These are phyloP conservation scores for Pachycephus smyrnensis DNA, from an alignment of 2,888 invertebrate species.

Conservation along the genomic window DNA sequence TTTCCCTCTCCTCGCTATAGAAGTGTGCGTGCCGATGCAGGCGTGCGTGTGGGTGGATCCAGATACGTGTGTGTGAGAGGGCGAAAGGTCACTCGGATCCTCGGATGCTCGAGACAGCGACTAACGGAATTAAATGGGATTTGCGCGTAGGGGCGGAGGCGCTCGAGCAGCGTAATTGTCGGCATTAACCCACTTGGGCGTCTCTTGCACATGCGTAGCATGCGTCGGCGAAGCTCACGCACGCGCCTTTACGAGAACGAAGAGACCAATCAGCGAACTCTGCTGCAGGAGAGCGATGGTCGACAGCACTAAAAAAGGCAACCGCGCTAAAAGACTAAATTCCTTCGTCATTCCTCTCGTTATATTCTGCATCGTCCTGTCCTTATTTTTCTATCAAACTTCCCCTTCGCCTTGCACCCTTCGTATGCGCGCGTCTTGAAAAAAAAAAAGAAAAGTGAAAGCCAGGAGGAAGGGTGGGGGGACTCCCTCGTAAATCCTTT, in stretches of 20 bases:
- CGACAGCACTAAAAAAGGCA: neutral
- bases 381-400: no score
- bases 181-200: slow-evolving; percentile 59
- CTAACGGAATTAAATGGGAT: slow-evolving; percentile 46
- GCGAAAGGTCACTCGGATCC: no score
- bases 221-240: slow-evolving; percentile 38
- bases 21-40: no score
- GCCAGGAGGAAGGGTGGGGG: neutral
- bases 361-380: no score
- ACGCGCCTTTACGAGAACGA: slow-evolving; percentile 22
- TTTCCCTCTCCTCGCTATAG: neutral
- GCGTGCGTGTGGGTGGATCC: no score
- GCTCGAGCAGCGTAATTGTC: slow-evolving; percentile 50
- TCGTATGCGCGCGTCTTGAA: no score
- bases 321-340: no score
- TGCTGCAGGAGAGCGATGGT: neutral
- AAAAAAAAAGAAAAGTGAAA: no score
- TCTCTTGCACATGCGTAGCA: slow-evolving; percentile 36
- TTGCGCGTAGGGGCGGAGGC: slow-evolving; percentile 42
- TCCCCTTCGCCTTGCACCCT: no score
- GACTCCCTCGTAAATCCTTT: neutral
- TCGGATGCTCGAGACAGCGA: neutral
- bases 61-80: no score
- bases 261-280: slow-evolving; percentile 27
- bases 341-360: no score